A percentile compares a stretch with the other conserved stretches of the same genome.
Evolutionary conservation across 2,888 invertebrate genomes (phyloP).

Genomic region (Eudasyphora cyanicolor): DNA sequence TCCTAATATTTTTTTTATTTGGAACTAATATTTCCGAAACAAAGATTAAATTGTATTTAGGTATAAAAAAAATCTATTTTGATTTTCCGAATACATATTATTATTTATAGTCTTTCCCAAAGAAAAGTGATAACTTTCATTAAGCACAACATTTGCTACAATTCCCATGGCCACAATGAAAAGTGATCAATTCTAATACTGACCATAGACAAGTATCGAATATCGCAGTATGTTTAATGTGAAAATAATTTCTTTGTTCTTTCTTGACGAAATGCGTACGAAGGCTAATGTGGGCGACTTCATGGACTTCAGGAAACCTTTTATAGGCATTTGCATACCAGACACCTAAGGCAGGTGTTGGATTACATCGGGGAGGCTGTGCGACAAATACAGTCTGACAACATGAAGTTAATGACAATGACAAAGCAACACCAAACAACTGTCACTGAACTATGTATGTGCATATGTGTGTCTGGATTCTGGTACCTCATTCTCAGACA

Average conservation of each 20-base stretch:
- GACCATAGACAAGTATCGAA: neutral
- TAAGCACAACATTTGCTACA: neutral
- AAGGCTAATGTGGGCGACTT: neutral
- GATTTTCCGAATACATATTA: too few relatives aligned
- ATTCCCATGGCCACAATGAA: neutral
- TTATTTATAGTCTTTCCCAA: too few relatives aligned
- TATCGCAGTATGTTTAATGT: neutral
- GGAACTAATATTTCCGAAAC: too few relatives aligned
- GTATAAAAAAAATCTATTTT: too few relatives aligned
- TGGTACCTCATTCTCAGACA: constrained; percentile 40
- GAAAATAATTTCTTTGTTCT: constrained; percentile 5
- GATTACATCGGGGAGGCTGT: neutral
- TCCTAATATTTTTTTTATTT: too few relatives aligned
- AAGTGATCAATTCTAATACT: neutral
- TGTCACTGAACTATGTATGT: too few relatives aligned
- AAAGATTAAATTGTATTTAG: too few relatives aligned
- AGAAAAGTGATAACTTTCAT: neutral
- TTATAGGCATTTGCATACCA: neutral
- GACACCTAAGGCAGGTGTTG: neutral
- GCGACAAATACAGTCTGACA: neutral
- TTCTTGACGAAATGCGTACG: neutral
- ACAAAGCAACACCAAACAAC: constrained; percentile 18
- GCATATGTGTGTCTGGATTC: too few relatives aligned
- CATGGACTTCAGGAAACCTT: neutral
- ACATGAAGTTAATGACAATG: neutral